phyloP scores from a whole-genome alignment of 2,888 invertebrate genomes.

The Pristionchus maxplancki region DNA sequence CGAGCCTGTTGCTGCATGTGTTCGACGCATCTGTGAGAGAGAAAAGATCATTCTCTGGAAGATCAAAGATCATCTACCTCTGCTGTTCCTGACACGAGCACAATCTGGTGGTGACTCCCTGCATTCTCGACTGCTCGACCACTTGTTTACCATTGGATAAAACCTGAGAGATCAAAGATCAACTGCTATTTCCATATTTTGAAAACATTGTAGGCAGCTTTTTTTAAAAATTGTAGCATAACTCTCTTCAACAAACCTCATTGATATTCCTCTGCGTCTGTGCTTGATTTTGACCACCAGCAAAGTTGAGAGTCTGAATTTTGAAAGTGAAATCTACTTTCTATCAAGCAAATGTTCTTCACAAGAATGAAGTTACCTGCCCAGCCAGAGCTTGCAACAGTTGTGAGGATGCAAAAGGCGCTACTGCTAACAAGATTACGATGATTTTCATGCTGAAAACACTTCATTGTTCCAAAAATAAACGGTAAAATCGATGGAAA shows the following conservation, averaged over 20 bases:
- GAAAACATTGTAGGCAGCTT: no score
- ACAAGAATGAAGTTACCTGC: background rate
- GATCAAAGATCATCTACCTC: slow-evolving; percentile 44
- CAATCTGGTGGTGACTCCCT: slow-evolving; percentile 36
- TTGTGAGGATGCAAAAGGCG: background rate
- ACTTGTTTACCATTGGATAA: slow-evolving; percentile 21
- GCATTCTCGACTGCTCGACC: slow-evolving; percentile 49
- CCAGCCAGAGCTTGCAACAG: slow-evolving; percentile 16
- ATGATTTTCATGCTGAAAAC: slow-evolving; percentile 29
- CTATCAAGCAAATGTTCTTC: background rate
- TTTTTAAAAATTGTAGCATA: no score
- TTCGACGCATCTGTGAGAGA: slow-evolving; percentile 45
- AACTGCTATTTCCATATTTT: no score
- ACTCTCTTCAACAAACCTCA: background rate
- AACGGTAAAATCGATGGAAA: background rate
- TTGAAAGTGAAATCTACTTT: background rate
- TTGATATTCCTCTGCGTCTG: slow-evolving; percentile 42
- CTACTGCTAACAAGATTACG: slow-evolving; percentile 6
- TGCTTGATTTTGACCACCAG: background rate
- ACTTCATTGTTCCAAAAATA: background rate
- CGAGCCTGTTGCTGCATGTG: slow-evolving; percentile 48
- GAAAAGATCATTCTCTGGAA: background rate
- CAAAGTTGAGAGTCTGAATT: background rate
- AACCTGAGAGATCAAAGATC: slow-evolving; percentile 46
- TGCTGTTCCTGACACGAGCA: slow-evolving; percentile 51